Evolutionary conservation across 2,113 vertebrate species (phyloP), one percentile per base, ranked within the genome.

Genomic region (Scomber scombrus): DNA sequence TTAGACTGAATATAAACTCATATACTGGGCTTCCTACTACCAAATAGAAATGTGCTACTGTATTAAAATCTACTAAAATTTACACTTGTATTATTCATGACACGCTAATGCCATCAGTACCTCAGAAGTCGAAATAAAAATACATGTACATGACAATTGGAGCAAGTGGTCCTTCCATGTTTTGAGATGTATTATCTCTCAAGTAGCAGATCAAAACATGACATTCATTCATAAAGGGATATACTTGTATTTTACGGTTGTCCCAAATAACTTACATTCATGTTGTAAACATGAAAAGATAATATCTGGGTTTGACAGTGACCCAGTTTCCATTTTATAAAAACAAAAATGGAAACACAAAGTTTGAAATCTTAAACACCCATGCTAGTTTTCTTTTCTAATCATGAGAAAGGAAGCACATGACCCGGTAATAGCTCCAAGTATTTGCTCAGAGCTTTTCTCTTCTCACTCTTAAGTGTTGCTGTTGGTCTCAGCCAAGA

Each of bases 401-500:
- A 85, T 85, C 76, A 71, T 58, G 81, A 78, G 75, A 73, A 78
- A 61, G 50, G 19, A 80, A 61, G 34, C 87, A 74, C 81, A 71
- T 91, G 86, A 90, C 85, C 31, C 58, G 21, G 58, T 91, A 89
- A 92, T 89, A 78, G n/a, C 85, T 79, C 12, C 46, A 81, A 79
- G 60, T 72, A 81, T 82, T 85, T 65, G 54, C 60, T 62, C 9
- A 18, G 67, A 78, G 77, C 64, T 52, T 67, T 60, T 70, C 45
- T 47, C 12, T 40, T 31, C 65, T 51, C 51, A 11, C 71, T 71
- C 14, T 23, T 19, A 49, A 61, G 49, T 54, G 19, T 56, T 68
- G n/a, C 34, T 29, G 11, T 79, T 68, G 21, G 63, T 68, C 75
- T 60, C 50, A 54, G 21, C 23, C 15, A 29, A 70, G 56, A 54